phyloP scores from a whole-genome alignment of 1,140 invertebrate genomes.

The Lanistes nyassanus region DNA sequence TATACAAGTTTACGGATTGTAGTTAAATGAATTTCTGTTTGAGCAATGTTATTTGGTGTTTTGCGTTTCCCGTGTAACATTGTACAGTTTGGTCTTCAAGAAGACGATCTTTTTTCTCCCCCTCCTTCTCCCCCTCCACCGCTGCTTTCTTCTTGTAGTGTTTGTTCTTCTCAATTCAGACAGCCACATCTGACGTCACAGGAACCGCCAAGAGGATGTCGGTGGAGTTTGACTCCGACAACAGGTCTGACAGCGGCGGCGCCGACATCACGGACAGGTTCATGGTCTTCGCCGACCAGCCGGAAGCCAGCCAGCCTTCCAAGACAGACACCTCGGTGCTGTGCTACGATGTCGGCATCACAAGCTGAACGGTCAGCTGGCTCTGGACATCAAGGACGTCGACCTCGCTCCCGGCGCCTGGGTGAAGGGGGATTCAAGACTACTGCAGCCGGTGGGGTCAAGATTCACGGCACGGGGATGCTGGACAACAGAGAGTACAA shows the following conservation, averaged over 20 bases:
- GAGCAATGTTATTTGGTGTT: too few species aligned
- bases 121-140: too few species aligned
- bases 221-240: slow-evolving; percentile 26
- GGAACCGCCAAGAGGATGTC: slow-evolving; percentile 16
- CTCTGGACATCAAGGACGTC: background rate
- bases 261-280: slow-evolving; percentile 27
- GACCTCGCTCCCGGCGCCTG: slow-evolving; percentile 24
- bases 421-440: slow-evolving; percentile 15
- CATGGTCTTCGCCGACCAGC: slow-evolving; percentile 22
- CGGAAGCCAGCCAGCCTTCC: slow-evolving; percentile 7
- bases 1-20: too few species aligned
- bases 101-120: too few species aligned
- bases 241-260: background rate
- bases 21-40: too few species aligned
- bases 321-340: slow-evolving; percentile 15
- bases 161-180: too few species aligned
- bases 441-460: background rate
- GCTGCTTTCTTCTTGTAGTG: too few species aligned
- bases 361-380: slow-evolving; percentile 15
- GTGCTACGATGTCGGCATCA: slow-evolving; percentile 18
- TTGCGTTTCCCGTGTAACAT: too few species aligned
- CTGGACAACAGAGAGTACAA: slow-evolving; percentile 9
- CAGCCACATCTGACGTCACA: too few species aligned
- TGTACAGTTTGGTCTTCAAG: too few species aligned
- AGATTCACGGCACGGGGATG: slow-evolving; percentile 14